phyloP scores from a whole-genome alignment of 2,797 vertebrate species.

The Emydoidea blandingii region DNA sequence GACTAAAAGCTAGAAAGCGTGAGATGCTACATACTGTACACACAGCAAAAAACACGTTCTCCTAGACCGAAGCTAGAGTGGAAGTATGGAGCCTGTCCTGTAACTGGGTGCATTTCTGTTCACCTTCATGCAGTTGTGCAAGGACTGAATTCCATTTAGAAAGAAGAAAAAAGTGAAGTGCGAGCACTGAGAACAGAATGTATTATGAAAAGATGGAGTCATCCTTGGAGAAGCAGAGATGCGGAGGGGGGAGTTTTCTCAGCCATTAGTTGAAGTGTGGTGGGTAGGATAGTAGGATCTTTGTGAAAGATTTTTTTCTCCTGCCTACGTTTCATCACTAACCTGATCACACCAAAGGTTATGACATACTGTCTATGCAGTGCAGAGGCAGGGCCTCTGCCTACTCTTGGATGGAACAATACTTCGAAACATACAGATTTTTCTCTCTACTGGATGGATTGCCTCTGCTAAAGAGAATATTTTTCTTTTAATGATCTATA shows the following conservation, averaged over 20 bases:
- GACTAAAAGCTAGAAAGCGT: fast-evolving
- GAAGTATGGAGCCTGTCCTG: not conserved
- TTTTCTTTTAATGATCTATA: not conserved
- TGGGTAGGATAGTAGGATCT: not conserved
- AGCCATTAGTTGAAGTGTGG: not conserved
- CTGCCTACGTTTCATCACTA: not conserved
- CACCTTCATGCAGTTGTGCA: not conserved
- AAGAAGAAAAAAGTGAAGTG: not conserved
- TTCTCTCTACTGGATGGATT: not conserved
- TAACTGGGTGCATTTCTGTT: not conserved
- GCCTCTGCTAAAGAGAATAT: not conserved
- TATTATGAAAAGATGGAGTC: not conserved
- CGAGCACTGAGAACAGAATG: not conserved
- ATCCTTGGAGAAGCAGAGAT: not conserved
- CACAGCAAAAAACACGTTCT: not conserved
- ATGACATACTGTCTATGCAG: not conserved
- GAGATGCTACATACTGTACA: not conserved
- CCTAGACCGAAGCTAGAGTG: not conserved
- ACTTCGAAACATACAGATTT: not conserved
- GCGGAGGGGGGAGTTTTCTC: not conserved
- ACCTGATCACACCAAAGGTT: not conserved
- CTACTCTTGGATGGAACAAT: not conserved
- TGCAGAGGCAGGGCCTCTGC: not conserved
- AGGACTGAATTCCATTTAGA: not conserved
- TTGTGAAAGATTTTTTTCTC: not conserved